A percentile compares a stretch with the other conserved stretches of the same genome.
Evolutionary conservation across 2,113 vertebrate genomes (phyloP).

Genomic region (Arothron firmamentum): DNA sequence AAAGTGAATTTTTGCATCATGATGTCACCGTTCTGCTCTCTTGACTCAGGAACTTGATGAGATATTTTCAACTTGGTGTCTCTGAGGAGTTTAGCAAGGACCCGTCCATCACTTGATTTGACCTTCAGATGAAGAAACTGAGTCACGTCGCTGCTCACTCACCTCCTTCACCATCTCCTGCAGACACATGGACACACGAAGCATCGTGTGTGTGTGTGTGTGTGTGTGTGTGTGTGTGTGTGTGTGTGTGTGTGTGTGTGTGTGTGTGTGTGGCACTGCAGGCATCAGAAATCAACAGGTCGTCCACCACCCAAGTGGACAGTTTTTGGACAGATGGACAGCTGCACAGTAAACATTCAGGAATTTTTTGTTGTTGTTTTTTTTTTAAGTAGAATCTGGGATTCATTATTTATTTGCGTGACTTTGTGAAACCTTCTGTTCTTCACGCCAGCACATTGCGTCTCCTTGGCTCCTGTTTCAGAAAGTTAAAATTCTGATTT

Average conservation of each 20-base stretch:
- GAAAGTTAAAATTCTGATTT: too few species aligned
- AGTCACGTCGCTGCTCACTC: constrained; percentile 6
- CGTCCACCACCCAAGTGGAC: constrained; percentile 71
- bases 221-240: background rate
- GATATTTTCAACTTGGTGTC: background rate
- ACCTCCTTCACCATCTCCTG: constrained; percentile 22
- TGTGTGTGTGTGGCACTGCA: background rate
- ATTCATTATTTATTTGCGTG: constrained; percentile 61
- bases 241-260: background rate
- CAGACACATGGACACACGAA: constrained; percentile 34
- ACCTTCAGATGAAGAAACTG: constrained; percentile 35
- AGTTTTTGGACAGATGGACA: constrained; percentile 26
- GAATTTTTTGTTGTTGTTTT: constrained; percentile 60
- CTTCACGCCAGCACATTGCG: background rate
- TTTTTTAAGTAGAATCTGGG: constrained; percentile 67
- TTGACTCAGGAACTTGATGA: background rate
- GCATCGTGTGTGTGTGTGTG: background rate
- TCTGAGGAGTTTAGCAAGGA: constrained; percentile 23
- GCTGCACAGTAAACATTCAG: constrained; percentile 65
- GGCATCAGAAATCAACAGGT: constrained; percentile 43
- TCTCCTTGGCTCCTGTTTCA: background rate
- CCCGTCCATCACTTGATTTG: constrained; percentile 28
- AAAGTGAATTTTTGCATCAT: too few species aligned
- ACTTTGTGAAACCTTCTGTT: constrained; percentile 5
- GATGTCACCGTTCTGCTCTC: too few species aligned